Base-by-base conservation (phyloP, 1,140 invertebrate genomes). In the Drosophila lowei region DNA sequence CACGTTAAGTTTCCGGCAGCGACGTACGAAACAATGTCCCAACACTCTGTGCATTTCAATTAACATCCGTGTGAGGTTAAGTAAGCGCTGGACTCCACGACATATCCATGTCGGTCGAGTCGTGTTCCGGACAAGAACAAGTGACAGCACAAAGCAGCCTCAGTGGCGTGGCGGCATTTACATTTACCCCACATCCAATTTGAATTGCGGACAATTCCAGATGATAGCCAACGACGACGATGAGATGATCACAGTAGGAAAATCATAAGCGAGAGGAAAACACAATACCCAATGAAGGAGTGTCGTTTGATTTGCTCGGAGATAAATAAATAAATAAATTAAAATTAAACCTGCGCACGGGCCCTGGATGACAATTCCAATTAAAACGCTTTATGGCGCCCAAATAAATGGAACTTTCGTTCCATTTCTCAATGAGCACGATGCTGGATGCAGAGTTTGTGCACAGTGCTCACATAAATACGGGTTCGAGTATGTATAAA, bases 11-110 rank as follows among this genome's bases (percentile, higher is more conserved):
- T 52, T 6, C 48, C 42, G 60, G 34, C 48, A 60, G 42, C 55
- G 60, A 53, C 70, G 41, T 13, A 23, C 59, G 47, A n/a, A 44
- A 50, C 52, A 65, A 73, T 74, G 70, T 73, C 70, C 44, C 65
- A 64, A 61, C 71, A 70, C 70, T 38, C 15, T 41, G 66, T 55
- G 71, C 62, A 73, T 56, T 55, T 52, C 46, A 67, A 75, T 86
- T 85, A 81, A 80, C 77, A 54, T 55, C 25, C 34, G 55, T 21
- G 46, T 50, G 47, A 41, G 59, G 3, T 23, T 55, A 56, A 53
- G 58, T 41, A 28, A 25, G 54, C 15, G 42, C 30, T 25, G 25
- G 41, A 42, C 49, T 47, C 15, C 47, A 49, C 28, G n/a, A 52
- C 55, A 61, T 62, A 52, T 72, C 13, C 59, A 43, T 59, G 54